Base-by-base conservation (phyloP, 2,797 vertebrate species). In the Eurystomus glaucurus region DNA sequence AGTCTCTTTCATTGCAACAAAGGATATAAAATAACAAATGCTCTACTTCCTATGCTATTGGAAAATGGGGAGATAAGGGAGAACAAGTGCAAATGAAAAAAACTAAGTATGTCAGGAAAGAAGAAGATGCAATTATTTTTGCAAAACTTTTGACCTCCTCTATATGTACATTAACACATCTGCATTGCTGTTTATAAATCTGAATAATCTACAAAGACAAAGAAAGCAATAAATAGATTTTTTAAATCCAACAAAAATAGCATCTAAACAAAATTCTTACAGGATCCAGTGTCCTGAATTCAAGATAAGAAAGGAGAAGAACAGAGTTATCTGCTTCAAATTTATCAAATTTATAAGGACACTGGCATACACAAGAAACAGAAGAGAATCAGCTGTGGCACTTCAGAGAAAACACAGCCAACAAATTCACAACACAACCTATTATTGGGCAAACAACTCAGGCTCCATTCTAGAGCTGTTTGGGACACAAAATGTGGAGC, bases 101-200 rank as follows among this genome's bases (percentile, higher is more conserved):
- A 68, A 3, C 5, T 8, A 57, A 11, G 3, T 29, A 31, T 19
- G 5, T 48, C 54, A 58, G 29, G 13, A 72, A 80, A 77, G 21
- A 64, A 50, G 16, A 69, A 11, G 11, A 41, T 14, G 29, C 1
- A 31, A 28, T 21, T 74, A 45, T n/a, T 77, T 77, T 91, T 70
- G 11, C n/a, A 21, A 54, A 85, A 19, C 1, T 29, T 85, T 76
- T 79, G 23, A 46, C 19, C 1, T 79, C 3, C 10, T 2, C 6
- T 3, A 0, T 37, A 78, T 57, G 3, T 50, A 12, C n/a, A 45
- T 46, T 75, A 25, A 23, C 5, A 50, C 0, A 0, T 43, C 26
- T 68, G 14, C 23, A 25, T 37, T 74, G 23, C 8, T 70, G 9
- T 29, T 4, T 31, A 8, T 46, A 68, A 75, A 31, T 43, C 39